Conservation (phyloP, 1,140 invertebrate genomes). For the Zeugodacus cucurbitae region DNA sequence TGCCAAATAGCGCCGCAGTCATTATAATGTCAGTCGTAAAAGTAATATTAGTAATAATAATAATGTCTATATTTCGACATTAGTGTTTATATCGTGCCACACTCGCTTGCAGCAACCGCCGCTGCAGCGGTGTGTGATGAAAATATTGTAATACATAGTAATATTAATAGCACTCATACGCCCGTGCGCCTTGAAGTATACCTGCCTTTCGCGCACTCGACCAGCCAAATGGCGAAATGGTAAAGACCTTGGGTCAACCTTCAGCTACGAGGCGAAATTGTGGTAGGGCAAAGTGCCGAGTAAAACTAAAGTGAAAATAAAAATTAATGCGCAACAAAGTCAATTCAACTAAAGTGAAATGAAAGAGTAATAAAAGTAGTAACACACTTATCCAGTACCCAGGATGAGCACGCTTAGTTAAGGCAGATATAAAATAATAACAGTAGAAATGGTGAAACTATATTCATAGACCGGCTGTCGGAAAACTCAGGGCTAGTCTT, state of each 20-base stretch:
- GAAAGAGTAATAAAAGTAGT: too few relatives aligned
- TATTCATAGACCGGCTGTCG: too few relatives aligned
- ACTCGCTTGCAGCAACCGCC: neutral
- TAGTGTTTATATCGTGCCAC: neutral
- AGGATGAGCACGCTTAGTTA: neutral
- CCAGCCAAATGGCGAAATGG: neutral
- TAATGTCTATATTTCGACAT: neutral
- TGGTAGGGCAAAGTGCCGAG: neutral
- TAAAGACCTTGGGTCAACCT: conserved; percentile 14
- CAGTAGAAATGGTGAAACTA: too few relatives aligned
- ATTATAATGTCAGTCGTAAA: neutral
- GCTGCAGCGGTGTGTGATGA: neutral
- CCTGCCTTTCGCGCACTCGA: neutral
- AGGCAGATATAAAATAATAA: neutral
- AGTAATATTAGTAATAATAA: neutral
- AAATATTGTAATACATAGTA: neutral
- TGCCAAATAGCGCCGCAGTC: too few relatives aligned
- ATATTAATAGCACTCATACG: neutral
- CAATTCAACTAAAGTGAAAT: neutral
- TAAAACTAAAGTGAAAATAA: neutral
- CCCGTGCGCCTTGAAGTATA: conserved; percentile 27
- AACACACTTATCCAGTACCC: too few relatives aligned
- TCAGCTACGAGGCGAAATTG: neutral
- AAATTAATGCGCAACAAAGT: neutral
- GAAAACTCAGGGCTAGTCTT: too few relatives aligned